These are phyloP conservation scores for Blastomussa wellsi DNA, from an alignment of 92 coral and sea anemone genomes.

Conservation along the genomic window DNA sequence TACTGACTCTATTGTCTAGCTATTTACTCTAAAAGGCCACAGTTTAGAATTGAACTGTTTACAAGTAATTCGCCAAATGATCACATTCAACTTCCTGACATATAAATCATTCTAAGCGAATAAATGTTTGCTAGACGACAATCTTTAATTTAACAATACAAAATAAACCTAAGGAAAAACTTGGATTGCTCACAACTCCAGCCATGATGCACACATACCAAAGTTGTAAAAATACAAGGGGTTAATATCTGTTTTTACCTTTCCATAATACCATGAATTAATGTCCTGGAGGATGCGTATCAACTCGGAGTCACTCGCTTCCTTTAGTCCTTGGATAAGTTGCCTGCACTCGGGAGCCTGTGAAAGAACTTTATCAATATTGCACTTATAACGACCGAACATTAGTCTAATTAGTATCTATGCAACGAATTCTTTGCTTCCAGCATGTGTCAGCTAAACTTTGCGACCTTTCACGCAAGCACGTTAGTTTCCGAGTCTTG, in stretches of 20 bases:
- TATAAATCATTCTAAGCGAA: neutral
- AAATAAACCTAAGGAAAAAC: neutral
- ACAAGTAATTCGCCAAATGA: neutral
- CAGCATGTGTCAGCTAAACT: neutral
- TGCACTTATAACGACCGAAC: neutral
- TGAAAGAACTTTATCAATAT: constrained; percentile 9
- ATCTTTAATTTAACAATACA: neutral
- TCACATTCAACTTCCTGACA: neutral
- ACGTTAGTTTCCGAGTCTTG: neutral
- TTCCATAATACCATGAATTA: constrained; percentile 97
- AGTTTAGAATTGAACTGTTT: neutral
- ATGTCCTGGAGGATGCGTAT: constrained; percentile 82
- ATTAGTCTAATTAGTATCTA: neutral
- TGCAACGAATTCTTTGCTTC: neutral
- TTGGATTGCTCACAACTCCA: neutral
- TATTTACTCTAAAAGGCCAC: neutral
- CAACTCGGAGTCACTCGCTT: constrained; percentile 78
- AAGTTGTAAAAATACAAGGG: neutral
- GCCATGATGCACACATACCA: neutral
- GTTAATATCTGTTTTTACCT: constrained; percentile 57
- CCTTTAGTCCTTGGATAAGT: constrained; percentile 83
- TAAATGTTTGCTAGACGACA: neutral
- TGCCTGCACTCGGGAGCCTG: constrained; percentile 95
- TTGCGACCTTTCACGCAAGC: neutral
- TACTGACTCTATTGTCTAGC: neutral